Percentiles rank a stretch among this genome's conserved stretches.
Conservation (phyloP, 2,797 vertebrate genomes). For the Pseudomugil gertrudae region DNA sequence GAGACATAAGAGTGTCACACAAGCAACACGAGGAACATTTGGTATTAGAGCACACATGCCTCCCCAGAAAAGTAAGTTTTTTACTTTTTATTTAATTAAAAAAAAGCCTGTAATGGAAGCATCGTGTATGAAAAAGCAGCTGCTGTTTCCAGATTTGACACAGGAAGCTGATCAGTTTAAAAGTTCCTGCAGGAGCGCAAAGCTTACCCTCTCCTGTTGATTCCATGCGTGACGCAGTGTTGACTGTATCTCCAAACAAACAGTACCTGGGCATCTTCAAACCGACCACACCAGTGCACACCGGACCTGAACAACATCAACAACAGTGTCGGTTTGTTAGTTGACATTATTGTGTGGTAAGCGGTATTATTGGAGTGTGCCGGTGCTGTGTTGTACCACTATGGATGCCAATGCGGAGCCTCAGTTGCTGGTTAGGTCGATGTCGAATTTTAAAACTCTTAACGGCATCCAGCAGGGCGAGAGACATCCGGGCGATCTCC, state of each 20-base stretch:
- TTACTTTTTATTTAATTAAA: neutral
- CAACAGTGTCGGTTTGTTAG: neutral
- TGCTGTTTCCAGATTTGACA: neutral
- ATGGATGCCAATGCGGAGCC: slow-evolving; percentile 89
- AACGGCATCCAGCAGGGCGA: slow-evolving; percentile 88
- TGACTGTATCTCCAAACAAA: slow-evolving; percentile 83
- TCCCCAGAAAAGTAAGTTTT: too few species aligned
- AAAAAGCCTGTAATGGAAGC: too few species aligned
- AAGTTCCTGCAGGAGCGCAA: neutral
- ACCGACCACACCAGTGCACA: slow-evolving; percentile 82
- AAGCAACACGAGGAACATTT: neutral
- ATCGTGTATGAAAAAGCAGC: neutral
- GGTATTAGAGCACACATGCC: neutral
- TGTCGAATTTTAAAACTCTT: slow-evolving; percentile 88
- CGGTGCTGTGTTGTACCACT: slow-evolving; percentile 73
- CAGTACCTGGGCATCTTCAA: slow-evolving; percentile 85
- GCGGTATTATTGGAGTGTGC: neutral
- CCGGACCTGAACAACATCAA: slow-evolving; percentile 69
- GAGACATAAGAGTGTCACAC: neutral
- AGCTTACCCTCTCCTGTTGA: slow-evolving; percentile 78
- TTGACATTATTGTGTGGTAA: neutral
- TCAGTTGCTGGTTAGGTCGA: slow-evolving; percentile 85
- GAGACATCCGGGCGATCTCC: slow-evolving; percentile 89
- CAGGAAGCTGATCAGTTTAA: neutral
- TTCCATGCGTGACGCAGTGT: slow-evolving; percentile 83